Evolutionary conservation across 2,888 invertebrate genomes (phyloP), one percentile per base, ranked within the genome.

Genomic region (Diarsia brunnea): DNA sequence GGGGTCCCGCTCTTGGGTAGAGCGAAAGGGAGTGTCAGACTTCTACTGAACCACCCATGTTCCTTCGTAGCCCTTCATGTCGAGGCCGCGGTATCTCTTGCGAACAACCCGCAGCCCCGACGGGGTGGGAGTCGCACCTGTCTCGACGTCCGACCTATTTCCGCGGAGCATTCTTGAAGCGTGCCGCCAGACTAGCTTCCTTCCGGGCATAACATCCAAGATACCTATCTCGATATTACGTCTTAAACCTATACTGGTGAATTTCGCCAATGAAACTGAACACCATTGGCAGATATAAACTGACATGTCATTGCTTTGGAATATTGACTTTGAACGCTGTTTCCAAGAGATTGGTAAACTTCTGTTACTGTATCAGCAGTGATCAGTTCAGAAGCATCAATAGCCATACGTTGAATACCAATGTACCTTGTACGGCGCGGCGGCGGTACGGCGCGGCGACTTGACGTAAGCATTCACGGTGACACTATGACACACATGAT

Each of bases 401-500:
- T 24, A 27, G 21, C 19, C 14, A 14, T 12, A 12, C 31, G 10
- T 47, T 66, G 38, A 65, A 27, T 19, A 60, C 47, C 21, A 21
- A 68, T 51, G 65, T 61, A 43, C n/a, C 49, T 51, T n/a, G 31
- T 38, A 49, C 12, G 45, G 43, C 45, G 43, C 0, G 4, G 5
- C 38, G 4, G 38, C 38, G 38, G n/a, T n/a, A n/a, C n/a, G 43
- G 4, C 5, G 5, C 38, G 4, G 38, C 38, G 38, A 38, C 27
- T 60, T 63, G 64, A 69, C 67, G 69, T 79, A 47, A 68, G 60
- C 69, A 45, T 47, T 60, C 78, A 53, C 58, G 55, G 77, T 73
- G 73, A 78, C 71, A 85, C 49, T 60, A 79, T 73, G 72, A 78
- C 71, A 84, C 58, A 75, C 60, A 67, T 73, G n/a, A n/a, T 24